Base-by-base conservation (phyloP, 92 coral and sea anemone species). In the Phymanthus crucifer region DNA sequence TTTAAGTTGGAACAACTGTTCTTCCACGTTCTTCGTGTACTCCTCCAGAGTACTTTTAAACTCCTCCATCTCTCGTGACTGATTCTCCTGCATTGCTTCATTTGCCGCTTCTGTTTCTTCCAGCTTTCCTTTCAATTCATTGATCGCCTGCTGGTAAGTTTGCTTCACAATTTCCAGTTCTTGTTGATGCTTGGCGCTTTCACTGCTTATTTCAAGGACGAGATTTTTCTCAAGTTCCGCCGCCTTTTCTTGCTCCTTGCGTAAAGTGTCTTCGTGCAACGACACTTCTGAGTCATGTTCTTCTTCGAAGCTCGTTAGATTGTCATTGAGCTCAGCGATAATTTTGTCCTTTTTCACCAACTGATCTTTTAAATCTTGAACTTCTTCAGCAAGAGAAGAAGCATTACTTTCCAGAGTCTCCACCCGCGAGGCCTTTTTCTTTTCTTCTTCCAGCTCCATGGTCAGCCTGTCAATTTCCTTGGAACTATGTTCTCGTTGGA, bases 281-380 rank as follows among this genome's bases (percentile, higher is more conserved):
- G 87, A 84, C 10, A 92, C 88, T 29, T 92, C 97, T 3, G 91
- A 90, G 35, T 80, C 84, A 47, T 92, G 94, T 58, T 92, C 97
- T 29, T 92, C 97, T 77, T 92, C 97, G 64, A 87, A 92, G 83
- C 97, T 92, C 52, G 89, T 90, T 71, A 92, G 35, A 76, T 88
- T 92, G 56, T 92, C 97, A 74, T 89, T 93, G 3, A 92, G 86
- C 85, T 92, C 97, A 2, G 88, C 74, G 36, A 92, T 92, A 32
- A 80, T 82, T 72, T 79, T 87, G 57, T 84, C 85, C 29, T 90
- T 90, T 67, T 87, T 91, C 77, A 83, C 83, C 26, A 92, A 47
- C 61, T 87, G 83, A 54, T 82, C 81, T 37, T 75, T 82, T 18
- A 92, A 80, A 32, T 83, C 85, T 54, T 32, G 83, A 38, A 89